Evolutionary conservation across 2,888 invertebrate species (phyloP).

Genomic region (Subacronicta megacephala): DNA sequence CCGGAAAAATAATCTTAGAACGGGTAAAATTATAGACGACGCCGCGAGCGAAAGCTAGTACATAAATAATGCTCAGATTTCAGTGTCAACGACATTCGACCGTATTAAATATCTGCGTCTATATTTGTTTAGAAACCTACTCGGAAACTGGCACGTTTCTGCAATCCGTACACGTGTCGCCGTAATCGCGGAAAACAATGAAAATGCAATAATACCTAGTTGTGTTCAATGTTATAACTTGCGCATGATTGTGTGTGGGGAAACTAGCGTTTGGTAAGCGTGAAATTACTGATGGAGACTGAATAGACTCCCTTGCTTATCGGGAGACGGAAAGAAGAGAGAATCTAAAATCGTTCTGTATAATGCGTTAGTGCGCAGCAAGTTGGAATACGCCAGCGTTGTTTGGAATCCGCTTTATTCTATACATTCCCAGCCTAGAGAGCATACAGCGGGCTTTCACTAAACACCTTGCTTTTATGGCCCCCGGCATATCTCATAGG

Average conservation of each 20-base stretch:
- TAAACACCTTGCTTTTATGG: no score
- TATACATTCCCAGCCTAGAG: no score
- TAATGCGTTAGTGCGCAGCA: no score
- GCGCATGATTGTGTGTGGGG: conserved; percentile 11
- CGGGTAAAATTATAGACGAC: not conserved
- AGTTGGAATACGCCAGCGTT: no score
- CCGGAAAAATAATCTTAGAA: no score
- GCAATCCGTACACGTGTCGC: conserved; percentile 25
- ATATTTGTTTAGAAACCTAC: conserved; percentile 27
- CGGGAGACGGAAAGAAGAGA: no score
- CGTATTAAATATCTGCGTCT: not conserved
- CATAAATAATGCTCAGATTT: conserved; percentile 2
- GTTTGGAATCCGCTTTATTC: no score
- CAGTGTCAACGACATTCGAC: conserved; percentile 7
- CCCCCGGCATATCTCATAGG: no score
- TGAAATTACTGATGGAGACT: not conserved
- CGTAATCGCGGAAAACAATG: conserved; percentile 49
- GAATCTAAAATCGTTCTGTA: no score
- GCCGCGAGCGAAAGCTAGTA: not conserved
- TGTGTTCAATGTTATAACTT: conserved; percentile 28
- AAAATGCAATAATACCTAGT: conserved; percentile 35
- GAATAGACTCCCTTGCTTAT: no score
- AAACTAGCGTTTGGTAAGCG: conserved; percentile 25
- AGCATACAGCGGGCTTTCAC: no score
- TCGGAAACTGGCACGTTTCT: conserved; percentile 49